Conservation (phyloP, 2,113 vertebrate genomes). For the cat (Felis catus) region F.catus_Fca126_mat1.0 CM031413.1:127767501-127768000, state of each 20-base stretch:
- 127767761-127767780: neutral
- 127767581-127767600: neutral
- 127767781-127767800: neutral
- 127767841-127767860: neutral
- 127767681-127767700: neutral
- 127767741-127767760: neutral
- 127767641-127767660: neutral
- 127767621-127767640: neutral
- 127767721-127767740: neutral
- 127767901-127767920: too few species aligned
- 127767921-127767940: too few species aligned
- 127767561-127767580: neutral
- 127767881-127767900: too few species aligned
- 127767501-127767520: neutral
- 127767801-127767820: neutral
- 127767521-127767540: neutral
- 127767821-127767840: neutral
- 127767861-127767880: neutral
- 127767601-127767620: conserved; percentile 9
- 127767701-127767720: conserved; percentile 15
- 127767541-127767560: neutral
- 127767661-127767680: neutral
- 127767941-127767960: too few species aligned
- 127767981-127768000: too few species aligned
- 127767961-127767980: too few species aligned